Percentiles rank a stretch among this genome's conserved stretches.
Conservation (phyloP, 1,140 invertebrate species). For the Aradophagus sp. region DNA sequence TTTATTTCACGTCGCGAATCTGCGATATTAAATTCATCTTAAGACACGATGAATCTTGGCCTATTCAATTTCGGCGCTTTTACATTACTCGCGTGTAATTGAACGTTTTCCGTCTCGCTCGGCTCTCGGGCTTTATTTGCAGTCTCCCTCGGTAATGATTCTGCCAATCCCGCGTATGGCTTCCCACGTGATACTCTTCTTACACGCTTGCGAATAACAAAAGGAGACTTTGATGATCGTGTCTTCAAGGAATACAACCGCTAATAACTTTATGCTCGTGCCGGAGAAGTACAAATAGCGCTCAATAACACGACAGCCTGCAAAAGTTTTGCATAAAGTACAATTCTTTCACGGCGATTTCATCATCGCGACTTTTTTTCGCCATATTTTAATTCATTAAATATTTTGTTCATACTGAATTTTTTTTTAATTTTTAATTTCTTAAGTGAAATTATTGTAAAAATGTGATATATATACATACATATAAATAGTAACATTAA, state of each 20-base stretch:
- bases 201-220: slow-evolving; percentile 39
- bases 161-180: slow-evolving; percentile 33
- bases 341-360: too few relatives aligned
- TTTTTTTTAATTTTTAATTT: too few relatives aligned
- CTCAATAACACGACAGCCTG: slow-evolving; percentile 39
- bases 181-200: slow-evolving; percentile 45
- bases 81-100: slow-evolving; percentile 9
- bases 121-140: neutral
- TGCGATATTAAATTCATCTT: too few relatives aligned
- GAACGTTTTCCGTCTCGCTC: slow-evolving; percentile 5
- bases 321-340: too few relatives aligned
- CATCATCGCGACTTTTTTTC: too few relatives aligned
- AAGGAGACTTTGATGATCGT: slow-evolving; percentile 47
- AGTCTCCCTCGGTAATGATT: slow-evolving; percentile 28
- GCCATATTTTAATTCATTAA: too few relatives aligned
- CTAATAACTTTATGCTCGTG: slow-evolving; percentile 51
- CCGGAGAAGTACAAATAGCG: slow-evolving; percentile 43
- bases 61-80: slow-evolving; percentile 30
- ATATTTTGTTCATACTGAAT: too few relatives aligned
- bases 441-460: too few relatives aligned
- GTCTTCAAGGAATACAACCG: slow-evolving; percentile 47
- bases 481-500: too few relatives aligned
- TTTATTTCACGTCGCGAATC: too few relatives aligned
- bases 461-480: too few relatives aligned
- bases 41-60: too few relatives aligned